Conservation (phyloP, 1,140 invertebrate genomes). For the Laupala kohalensis region DNA sequence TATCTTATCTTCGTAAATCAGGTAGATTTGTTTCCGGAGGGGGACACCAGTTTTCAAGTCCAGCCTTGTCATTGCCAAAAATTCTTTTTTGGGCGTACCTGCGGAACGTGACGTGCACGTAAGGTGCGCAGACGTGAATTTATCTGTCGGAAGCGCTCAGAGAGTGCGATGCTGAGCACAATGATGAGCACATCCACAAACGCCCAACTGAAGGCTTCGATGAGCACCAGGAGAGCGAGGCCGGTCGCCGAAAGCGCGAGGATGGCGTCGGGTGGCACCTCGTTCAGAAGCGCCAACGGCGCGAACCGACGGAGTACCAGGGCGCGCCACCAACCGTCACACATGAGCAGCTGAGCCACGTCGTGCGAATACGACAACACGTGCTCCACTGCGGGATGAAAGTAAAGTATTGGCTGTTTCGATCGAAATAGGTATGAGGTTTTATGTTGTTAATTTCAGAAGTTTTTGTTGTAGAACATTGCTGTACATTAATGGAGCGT, state of each 20-base stretch:
- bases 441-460: too few species aligned
- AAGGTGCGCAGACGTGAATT: neutral
- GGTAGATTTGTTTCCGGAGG: too few species aligned
- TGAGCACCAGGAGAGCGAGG: neutral
- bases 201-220: neutral
- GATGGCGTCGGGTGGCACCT: neutral
- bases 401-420: too few species aligned
- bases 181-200: neutral
- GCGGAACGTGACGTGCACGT: neutral
- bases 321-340: too few species aligned
- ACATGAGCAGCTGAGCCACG: neutral
- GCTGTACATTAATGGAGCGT: too few species aligned
- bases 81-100: neutral
- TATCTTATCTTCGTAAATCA: too few species aligned
- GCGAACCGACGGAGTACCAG: too few species aligned
- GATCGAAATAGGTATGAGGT: too few species aligned
- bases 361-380: neutral
- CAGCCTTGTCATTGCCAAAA: too few species aligned
- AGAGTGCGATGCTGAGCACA: neutral
- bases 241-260: too few species aligned
- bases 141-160: neutral
- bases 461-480: too few species aligned
- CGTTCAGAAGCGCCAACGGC: neutral
- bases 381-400: neutral
- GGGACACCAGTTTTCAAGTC: too few species aligned